These are phyloP conservation scores for Bombycilla garrulus DNA, from an alignment of 2,113 vertebrate species.

Conservation along the genomic window DNA sequence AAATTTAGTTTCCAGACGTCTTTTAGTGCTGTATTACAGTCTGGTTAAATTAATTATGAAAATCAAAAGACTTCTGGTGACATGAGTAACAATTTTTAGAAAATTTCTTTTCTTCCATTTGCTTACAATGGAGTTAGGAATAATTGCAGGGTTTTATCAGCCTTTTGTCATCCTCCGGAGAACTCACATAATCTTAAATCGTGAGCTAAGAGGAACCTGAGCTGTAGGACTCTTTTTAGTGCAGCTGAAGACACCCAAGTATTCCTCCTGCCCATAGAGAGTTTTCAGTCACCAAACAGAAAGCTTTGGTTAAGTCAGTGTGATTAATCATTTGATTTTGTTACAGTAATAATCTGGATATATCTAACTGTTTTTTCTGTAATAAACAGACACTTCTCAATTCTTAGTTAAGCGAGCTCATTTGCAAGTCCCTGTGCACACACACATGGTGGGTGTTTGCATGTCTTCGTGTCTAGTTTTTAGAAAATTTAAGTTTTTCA, in stretches of 20 bases:
- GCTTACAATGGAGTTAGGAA: not conserved
- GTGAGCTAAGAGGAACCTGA: not conserved
- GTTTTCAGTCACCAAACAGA: not conserved
- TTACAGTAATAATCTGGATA: not conserved
- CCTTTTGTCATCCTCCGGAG: not conserved
- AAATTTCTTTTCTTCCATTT: not conserved
- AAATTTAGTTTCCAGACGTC: not conserved
- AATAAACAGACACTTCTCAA: not conserved
- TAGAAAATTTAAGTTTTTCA: not conserved
- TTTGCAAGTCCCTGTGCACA: not conserved
- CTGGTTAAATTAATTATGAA: not conserved
- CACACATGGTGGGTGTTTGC: accelerated
- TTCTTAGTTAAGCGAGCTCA: not conserved
- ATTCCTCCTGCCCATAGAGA: not conserved
- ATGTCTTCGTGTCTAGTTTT: not conserved
- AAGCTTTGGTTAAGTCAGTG: not conserved
- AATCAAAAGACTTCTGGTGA: not conserved
- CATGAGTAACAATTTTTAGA: not conserved
- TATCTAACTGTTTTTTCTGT: not conserved
- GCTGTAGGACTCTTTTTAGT: not conserved
- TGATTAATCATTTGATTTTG: not conserved
- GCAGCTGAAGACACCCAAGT: not conserved
- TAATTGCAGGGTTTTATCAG: not conserved
- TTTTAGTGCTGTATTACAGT: not conserved
- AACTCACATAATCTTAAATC: not conserved